Evolutionary conservation across 2,113 vertebrate genomes (phyloP), one percentile per base, ranked within the genome.

Genomic region (Lathamus discolor): DNA sequence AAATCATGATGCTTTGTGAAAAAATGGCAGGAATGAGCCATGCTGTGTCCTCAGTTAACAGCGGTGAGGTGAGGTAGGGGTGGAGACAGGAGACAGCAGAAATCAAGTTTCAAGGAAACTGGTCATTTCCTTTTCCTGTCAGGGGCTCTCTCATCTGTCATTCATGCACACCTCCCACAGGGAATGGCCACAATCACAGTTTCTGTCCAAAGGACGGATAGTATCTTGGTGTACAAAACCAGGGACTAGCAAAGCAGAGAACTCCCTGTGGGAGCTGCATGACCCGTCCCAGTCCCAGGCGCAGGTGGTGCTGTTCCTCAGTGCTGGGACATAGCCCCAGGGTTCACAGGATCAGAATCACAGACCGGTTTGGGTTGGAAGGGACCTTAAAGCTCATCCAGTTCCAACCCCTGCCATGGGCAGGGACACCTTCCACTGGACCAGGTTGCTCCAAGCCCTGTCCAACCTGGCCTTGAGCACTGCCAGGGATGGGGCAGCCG

Each of bases 191-290:
- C 61, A 44, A 1, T 2, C 35, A 5, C 22, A 5, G 79, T 7
- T 79, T 51, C 61, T 64, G 70, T 76, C 78, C 63, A 8, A 44
- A 70, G 49, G 49, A 23, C 18, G 4, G 4, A 1, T 8, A 13
- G 52, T 14, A 11, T 22, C 57, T 88, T 1, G 0, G 3, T 22
- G 88, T 27, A 68, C 37, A 28, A 17, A 48, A 2, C 1, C 46
- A 74, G 37, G 0, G 6, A 2, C 2, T 2, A 31, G 54, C 0
- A 1, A 39, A 73, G 59, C 73, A 6, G 28, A 4, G 0, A 1
- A 27, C 12, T 55, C 27, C 63, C 28, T 10, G 35, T 1, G 2
- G 76, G 59, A 70, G 73, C 49, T 24, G 63, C 6, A 6, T 8
- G 57, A 46, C 68, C 49, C 2, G 3, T 7, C 16, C 2, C 2